Evolutionary conservation across 2,888 invertebrate species (phyloP).

Genomic region (Fissipunctia ypsillon): DNA sequence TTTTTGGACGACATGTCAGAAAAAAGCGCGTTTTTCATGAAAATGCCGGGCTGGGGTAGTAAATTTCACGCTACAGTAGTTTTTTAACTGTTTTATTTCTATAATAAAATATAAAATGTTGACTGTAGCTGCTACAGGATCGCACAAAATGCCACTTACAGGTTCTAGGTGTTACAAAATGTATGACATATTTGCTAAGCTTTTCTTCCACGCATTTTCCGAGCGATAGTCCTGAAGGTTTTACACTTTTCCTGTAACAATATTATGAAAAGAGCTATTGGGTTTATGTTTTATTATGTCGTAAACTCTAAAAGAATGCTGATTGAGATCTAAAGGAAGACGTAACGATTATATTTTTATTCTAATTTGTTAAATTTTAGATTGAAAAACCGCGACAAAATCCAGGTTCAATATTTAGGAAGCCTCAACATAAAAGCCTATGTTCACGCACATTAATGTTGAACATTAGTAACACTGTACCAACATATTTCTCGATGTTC

Average conservation of each 20-base stretch:
- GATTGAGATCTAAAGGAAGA: background rate
- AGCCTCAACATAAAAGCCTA: background rate
- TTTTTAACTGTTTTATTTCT: conserved; percentile 29
- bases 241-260: background rate
- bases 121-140: conserved; percentile 3
- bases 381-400: background rate
- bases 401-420: background rate
- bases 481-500: conserved; percentile 58
- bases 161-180: conserved; percentile 25
- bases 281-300: conserved; percentile 15
- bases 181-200: conserved; percentile 31
- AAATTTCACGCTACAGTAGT: conserved; percentile 5
- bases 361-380: background rate
- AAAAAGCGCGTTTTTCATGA: conserved; percentile 19
- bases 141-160: conserved; percentile 5
- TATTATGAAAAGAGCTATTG: background rate
- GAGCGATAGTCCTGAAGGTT: conserved; percentile 15
- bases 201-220: conserved; percentile 27
- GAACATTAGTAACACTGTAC: conserved; percentile 52
- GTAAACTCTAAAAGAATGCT: background rate
- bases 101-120: conserved; percentile 7
- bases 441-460: conserved; percentile 29
- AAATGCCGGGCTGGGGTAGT: conserved; percentile 35
- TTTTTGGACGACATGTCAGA: conserved; percentile 24
- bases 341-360: background rate